These are phyloP conservation scores for Silurus asotus DNA, from an alignment of 2,113 vertebrate species.

Conservation along the genomic window DNA sequence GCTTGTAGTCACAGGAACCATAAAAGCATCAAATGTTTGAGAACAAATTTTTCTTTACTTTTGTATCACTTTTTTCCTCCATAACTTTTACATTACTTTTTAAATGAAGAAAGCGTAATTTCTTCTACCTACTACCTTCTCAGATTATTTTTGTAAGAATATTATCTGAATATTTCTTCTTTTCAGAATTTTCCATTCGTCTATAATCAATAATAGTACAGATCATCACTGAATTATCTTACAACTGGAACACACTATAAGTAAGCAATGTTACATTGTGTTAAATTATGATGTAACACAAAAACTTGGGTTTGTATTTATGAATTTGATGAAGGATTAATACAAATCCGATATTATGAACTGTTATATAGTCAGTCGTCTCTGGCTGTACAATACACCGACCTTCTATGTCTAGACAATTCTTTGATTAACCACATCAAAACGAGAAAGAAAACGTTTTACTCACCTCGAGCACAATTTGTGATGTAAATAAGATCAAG, in stretches of 20 bases:
- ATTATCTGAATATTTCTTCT: background rate
- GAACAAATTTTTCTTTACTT: too few relatives aligned
- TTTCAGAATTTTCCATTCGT: background rate
- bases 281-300: background rate
- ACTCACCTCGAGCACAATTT: constrained; percentile 50
- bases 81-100: too few relatives aligned
- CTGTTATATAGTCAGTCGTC: background rate
- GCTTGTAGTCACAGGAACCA: background rate
- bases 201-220: background rate
- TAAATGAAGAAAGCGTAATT: background rate
- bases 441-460: background rate
- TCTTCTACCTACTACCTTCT: background rate
- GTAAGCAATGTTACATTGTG: background rate
- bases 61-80: background rate
- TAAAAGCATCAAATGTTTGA: background rate
- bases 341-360: background rate
- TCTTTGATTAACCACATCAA: too few relatives aligned
- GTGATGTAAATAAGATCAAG: constrained; percentile 42
- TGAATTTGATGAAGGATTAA: background rate
- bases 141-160: background rate
- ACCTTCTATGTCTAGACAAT: background rate
- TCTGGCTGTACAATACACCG: background rate
- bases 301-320: background rate
- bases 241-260: background rate
- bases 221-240: background rate